A percentile compares a stretch with the other conserved stretches of the same genome.
These are phyloP conservation scores for Asobara japonica DNA, from an alignment of 1,140 invertebrate species.

Conservation along the genomic window DNA sequence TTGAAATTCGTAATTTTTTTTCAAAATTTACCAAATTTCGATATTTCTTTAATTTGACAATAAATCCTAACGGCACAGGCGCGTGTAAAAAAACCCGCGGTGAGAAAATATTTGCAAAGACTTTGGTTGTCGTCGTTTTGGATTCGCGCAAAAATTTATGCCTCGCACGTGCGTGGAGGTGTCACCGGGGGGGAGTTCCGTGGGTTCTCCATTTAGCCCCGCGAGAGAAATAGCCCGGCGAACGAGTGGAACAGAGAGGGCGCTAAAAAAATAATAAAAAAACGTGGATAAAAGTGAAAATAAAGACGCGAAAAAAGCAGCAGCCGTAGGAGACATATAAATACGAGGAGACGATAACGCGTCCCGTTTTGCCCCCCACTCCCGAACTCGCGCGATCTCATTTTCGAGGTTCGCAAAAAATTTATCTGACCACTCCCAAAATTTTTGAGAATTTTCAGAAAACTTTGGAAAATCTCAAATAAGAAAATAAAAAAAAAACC, in stretches of 20 bases:
- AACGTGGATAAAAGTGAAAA: neutral
- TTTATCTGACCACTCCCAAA: too few relatives aligned
- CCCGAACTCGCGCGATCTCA: too few relatives aligned
- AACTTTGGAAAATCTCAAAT: too few relatives aligned
- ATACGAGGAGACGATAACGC: neutral
- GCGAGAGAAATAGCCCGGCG: neutral
- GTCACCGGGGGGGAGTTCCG: constrained; percentile 45
- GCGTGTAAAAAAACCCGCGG: neutral
- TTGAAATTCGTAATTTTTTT: too few relatives aligned
- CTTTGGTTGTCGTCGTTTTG: constrained; percentile 18
- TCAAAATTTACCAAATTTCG: too few relatives aligned
- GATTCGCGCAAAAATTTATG: constrained; percentile 40
- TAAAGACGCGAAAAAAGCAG: neutral
- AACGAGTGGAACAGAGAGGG: neutral
- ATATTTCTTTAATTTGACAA: neutral
- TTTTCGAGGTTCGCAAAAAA: too few relatives aligned
- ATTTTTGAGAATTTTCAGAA: neutral
- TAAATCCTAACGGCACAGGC: neutral
- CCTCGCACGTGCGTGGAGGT: constrained; percentile 41
- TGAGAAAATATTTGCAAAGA: neutral
- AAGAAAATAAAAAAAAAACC: too few relatives aligned
- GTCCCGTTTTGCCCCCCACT: neutral
- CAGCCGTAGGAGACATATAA: neutral
- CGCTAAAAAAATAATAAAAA: neutral
- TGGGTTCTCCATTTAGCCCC: neutral